Base-by-base conservation (phyloP, 2,888 invertebrate genomes). In the Calephelis perditalis region DNA sequence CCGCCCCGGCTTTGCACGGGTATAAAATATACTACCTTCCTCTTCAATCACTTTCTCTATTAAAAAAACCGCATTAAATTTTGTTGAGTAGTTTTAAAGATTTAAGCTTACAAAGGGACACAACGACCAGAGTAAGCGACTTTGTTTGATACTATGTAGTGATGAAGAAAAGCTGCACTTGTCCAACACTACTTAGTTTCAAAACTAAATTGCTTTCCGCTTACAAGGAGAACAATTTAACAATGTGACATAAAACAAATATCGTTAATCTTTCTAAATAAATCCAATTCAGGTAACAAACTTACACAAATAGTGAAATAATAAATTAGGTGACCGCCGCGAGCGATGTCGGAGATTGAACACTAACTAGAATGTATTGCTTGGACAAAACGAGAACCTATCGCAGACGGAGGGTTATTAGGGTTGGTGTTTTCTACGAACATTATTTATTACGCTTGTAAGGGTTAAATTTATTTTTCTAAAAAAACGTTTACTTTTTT, bases 281-380 rank as follows among this genome's bases (percentile, higher is more conserved):
- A 60, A 56, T 47, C 37, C 26, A 45, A 56, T 40, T 56, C 46
- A 35, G 37, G 40, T 56, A 56, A 56, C 56, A 56, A 56, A 15
- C 47, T 46, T 37, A 60, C 54, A 47, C 46, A 60, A 55, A 60
- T 56, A 60, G 46, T 56, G 43, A 60, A 57, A 65, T 59, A 63
- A 68, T 66, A 68, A 68, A 65, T 67, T 56, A 61, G 59, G 58
- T 57, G 59, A 66, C 62, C 67, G 78, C 81, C 77, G 58, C 66
- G 62, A 78, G 82, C 78, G 65, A 67, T 63, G 56, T 46, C 59
- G 65, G 63, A 68, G 70, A 77, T 77, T 74, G 70, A 71, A 60
- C 60, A 67, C 71, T 87, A 87, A 86, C 86, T 79, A 86, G 79
- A 85, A 86, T 84, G 82, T 84, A 87, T 80, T 66, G 65, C 65